Evolutionary conservation across 30 jellyfish, hydroid and myxozoan genomes (phyloP).

Genomic region (Sanderia malayensis): DNA sequence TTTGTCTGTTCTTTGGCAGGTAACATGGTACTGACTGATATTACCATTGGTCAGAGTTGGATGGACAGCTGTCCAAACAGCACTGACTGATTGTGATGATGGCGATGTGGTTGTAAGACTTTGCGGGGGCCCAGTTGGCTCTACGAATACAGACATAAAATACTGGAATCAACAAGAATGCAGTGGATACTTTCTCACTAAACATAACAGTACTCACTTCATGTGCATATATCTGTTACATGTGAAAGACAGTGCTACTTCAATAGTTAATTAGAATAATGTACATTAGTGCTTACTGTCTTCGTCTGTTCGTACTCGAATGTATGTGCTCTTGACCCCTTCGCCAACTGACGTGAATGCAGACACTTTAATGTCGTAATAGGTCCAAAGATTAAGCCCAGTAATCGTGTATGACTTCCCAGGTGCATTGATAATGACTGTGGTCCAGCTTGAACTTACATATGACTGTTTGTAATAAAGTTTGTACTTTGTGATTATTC

Average conservation of each 20-base stretch:
- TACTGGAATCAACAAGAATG: too few relatives aligned
- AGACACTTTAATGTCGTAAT: conserved; percentile 38
- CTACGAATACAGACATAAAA: too few relatives aligned
- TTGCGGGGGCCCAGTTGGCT: conserved; percentile 46
- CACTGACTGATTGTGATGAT: conserved; percentile 11
- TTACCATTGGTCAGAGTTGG: conserved; percentile 20
- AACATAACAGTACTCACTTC: too few relatives aligned
- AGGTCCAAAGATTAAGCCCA: conserved; percentile 46
- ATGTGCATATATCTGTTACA: too few relatives aligned
- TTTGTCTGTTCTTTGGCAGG: conserved; percentile 26
- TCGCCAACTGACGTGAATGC: conserved; percentile 51
- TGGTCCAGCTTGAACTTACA: conserved; percentile 5
- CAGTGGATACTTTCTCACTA: too few relatives aligned
- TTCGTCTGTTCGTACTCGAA: conserved; percentile 47
- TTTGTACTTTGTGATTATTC: conserved; percentile 35
- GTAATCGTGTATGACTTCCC: conserved; percentile 18
- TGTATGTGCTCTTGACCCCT: conserved; percentile 21
- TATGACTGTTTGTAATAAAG: conserved; percentile 17
- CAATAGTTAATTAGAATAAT: neutral
- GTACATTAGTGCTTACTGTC: conserved; percentile 17
- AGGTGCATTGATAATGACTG: neutral
- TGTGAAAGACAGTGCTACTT: too few relatives aligned
- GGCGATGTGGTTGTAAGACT: conserved; percentile 4
- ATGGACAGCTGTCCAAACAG: conserved; percentile 26
- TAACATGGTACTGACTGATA: conserved; percentile 8